Percentiles rank a stretch among this genome's conserved stretches.
phyloP scores from a whole-genome alignment of 2,113 vertebrate species.

The Tragelaphus scriptus region DNA sequence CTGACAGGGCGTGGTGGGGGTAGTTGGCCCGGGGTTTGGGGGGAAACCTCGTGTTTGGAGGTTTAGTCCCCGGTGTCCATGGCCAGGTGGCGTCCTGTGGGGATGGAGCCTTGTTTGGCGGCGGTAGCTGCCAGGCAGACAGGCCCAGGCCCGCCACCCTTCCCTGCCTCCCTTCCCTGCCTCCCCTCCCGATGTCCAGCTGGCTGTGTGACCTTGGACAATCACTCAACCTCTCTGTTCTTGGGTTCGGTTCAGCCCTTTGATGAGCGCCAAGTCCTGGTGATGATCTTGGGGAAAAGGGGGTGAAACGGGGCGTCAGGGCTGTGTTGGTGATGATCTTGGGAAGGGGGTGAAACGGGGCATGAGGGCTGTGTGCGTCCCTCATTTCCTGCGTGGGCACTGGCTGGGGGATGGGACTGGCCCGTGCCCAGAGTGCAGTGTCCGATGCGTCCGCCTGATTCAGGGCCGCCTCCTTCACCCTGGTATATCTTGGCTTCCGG shows the following conservation, averaged over 20 bases:
- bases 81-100: background rate
- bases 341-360: background rate
- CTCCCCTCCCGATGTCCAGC: too few species aligned
- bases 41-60: background rate
- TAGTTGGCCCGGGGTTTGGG: background rate
- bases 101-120: background rate
- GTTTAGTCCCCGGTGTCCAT: background rate
- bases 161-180: background rate
- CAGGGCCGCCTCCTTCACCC: background rate
- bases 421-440: background rate
- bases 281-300: background rate
- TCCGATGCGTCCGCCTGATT: background rate
- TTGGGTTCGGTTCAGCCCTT: background rate
- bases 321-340: background rate
- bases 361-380: background rate
- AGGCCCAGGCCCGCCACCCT: background rate
- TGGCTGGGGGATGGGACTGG: background rate
- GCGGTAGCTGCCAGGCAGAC: background rate
- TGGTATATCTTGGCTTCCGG: background rate
- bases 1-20: background rate
- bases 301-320: background rate
- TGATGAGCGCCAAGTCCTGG: background rate
- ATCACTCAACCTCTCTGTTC: background rate
- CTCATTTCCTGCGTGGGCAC: background rate
- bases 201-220: conserved; percentile 59